These are phyloP conservation scores for Panzeria rudis DNA, from an alignment of 2,888 invertebrate genomes.

Conservation along the genomic window DNA sequence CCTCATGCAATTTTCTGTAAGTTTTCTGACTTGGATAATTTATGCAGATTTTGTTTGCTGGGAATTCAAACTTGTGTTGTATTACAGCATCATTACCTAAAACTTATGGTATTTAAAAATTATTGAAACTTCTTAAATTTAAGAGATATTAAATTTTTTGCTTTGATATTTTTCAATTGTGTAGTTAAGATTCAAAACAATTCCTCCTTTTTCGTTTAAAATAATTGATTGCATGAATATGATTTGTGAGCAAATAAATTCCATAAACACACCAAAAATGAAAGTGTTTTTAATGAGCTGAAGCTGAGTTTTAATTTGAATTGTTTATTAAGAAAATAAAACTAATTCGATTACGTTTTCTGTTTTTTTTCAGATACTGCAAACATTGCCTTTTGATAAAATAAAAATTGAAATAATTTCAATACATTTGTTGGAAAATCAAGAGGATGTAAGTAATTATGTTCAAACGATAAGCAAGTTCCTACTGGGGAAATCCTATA, in stretches of 20 bases:
- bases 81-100: background rate
- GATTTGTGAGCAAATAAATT: background rate
- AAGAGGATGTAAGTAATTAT: constrained; percentile 79
- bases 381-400: constrained; percentile 83
- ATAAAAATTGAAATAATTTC: constrained; percentile 83
- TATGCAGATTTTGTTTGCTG: no score
- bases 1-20: no score
- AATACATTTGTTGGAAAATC: constrained; percentile 82
- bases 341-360: background rate
- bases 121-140: constrained; percentile 5
- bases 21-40: no score
- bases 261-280: constrained; percentile 10
- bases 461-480: constrained; percentile 83
- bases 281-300: constrained; percentile 64
- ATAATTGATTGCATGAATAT: no score
- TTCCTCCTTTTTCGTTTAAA: background rate
- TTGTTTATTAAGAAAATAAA: constrained; percentile 14
- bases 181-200: background rate
- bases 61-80: background rate
- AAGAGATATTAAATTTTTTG: no score
- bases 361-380: constrained; percentile 80
- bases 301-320: constrained; percentile 21
- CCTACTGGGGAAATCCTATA: constrained; percentile 83
- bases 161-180: background rate
- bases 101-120: background rate